These are phyloP conservation scores for Rhagoletis pomonella DNA, from an alignment of 1,140 invertebrate species.

Conservation along the genomic window DNA sequence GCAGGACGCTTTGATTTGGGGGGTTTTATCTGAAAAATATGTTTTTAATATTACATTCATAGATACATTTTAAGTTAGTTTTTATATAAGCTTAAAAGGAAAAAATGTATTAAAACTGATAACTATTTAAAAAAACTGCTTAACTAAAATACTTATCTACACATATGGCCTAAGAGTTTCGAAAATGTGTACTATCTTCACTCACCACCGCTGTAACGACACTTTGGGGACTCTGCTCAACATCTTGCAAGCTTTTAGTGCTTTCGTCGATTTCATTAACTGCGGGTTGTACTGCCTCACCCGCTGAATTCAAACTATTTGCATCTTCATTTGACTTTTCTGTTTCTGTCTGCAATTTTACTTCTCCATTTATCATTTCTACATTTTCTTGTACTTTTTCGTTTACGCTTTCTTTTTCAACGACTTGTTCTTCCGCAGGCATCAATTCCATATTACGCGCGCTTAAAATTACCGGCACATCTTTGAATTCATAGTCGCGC, in stretches of 20 bases:
- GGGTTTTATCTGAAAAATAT: neutral
- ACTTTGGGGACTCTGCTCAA: neutral
- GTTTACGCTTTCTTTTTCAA: too few relatives aligned
- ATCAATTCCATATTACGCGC: neutral
- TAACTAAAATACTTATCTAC: neutral
- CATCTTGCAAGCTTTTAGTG: neutral
- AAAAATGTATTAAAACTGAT: neutral
- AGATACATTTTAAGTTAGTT: too few relatives aligned
- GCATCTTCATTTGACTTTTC: neutral
- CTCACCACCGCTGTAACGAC: neutral
- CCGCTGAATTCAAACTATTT: neutral
- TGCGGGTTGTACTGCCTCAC: neutral
- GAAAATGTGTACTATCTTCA: neutral
- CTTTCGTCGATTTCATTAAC: neutral
- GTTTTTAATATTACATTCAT: too few relatives aligned
- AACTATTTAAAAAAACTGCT: neutral
- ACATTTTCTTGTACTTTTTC: too few relatives aligned
- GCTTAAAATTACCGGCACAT: constrained; percentile 16
- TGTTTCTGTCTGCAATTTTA: too few relatives aligned
- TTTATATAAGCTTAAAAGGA: neutral
- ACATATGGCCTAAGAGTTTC: too few relatives aligned
- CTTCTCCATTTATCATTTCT: too few relatives aligned
- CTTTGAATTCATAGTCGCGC: neutral
- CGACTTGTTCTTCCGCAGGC: neutral
- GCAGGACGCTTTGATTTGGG: neutral